These are phyloP conservation scores for Pangasius sanitwongsei DNA, from an alignment of 2,797 vertebrate genomes.

Conservation along the genomic window DNA sequence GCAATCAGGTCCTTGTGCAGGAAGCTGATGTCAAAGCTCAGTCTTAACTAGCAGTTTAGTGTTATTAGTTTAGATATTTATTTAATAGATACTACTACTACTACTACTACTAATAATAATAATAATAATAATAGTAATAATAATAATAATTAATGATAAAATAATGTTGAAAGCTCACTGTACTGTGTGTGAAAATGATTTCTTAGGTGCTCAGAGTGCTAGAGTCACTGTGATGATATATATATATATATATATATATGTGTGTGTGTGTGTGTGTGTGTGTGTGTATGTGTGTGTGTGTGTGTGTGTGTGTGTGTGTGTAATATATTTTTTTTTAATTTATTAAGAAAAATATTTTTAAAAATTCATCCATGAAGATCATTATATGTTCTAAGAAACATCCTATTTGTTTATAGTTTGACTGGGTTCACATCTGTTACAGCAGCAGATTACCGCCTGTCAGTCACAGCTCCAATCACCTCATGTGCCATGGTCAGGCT, in stretches of 20 bases:
- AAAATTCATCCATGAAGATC: background rate
- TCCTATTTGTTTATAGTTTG: background rate
- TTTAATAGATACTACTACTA: background rate
- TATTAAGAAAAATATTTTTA: background rate
- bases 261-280: too few species aligned
- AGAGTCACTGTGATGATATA: background rate
- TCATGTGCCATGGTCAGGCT: conserved; percentile 53
- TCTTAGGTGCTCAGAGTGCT: background rate
- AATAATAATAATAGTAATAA: background rate
- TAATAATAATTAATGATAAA: background rate
- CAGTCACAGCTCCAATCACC: conserved; percentile 47
- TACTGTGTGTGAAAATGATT: background rate
- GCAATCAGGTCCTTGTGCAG: background rate
- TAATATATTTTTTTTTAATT: background rate
- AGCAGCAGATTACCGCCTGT: conserved; percentile 49
- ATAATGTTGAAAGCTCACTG: background rate
- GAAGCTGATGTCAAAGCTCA: background rate
- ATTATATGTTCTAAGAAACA: background rate
- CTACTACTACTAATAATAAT: background rate
- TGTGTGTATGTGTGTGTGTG: too few species aligned
- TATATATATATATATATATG: too few species aligned
- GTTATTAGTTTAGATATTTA: background rate
- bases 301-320: too few species aligned
- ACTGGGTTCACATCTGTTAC: conserved; percentile 21
- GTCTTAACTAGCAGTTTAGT: background rate